Percentiles rank a stretch among this genome's conserved stretches.
phyloP scores from a whole-genome alignment of 2,888 invertebrate genomes.

The Dichetophora obliterata region DNA sequence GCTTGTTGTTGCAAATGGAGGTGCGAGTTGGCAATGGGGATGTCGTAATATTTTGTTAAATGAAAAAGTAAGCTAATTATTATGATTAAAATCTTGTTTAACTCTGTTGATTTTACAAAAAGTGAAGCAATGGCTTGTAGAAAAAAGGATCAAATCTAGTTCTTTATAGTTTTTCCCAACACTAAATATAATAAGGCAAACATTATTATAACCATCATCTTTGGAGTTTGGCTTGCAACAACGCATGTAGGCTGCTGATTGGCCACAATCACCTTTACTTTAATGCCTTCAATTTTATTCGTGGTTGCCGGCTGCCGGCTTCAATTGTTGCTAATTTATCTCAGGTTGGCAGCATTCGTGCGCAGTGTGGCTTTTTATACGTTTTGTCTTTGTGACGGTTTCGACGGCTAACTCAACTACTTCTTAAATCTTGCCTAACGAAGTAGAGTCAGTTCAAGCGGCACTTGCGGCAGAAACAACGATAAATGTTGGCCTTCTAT shows the following conservation, averaged over 20 bases:
- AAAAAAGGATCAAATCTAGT: not conserved
- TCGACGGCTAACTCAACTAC: not conserved
- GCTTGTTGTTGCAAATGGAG: not conserved
- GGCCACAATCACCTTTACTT: not conserved
- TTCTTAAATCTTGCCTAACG: not conserved
- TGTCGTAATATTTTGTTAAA: not conserved
- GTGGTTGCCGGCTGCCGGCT: not conserved
- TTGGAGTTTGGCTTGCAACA: too few relatives aligned
- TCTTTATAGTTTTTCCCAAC: not conserved
- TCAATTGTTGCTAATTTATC: constrained; percentile 2
- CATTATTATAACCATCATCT: too few relatives aligned
- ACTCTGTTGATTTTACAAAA: not conserved
- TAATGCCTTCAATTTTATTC: not conserved
- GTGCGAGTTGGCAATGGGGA: not conserved
- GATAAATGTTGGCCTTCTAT: constrained; percentile 15
- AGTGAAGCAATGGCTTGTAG: not conserved
- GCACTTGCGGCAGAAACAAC: not conserved
- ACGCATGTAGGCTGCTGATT: too few relatives aligned
- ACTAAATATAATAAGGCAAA: too few relatives aligned
- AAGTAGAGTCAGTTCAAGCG: too few relatives aligned
- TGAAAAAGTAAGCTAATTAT: not conserved
- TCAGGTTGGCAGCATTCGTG: constrained; percentile 2
- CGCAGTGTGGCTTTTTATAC: not conserved
- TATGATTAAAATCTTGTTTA: not conserved
- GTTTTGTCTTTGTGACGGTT: not conserved